Conservation (phyloP, 1,140 invertebrate genomes). For the Grapholita molesta region DNA sequence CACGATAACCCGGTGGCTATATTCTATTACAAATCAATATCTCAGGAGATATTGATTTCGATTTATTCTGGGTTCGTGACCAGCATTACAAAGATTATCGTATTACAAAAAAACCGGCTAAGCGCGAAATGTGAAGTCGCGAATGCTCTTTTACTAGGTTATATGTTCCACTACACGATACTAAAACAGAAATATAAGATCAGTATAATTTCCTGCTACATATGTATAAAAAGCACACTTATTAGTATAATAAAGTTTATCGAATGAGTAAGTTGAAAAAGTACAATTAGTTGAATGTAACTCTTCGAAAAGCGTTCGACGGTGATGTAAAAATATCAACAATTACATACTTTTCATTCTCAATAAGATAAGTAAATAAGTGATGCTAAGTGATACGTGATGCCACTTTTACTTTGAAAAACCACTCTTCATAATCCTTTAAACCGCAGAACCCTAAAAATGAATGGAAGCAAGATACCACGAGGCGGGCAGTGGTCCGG, state of each 20-base stretch:
- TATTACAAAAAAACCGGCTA: conserved; percentile 13
- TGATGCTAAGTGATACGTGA: too few species aligned
- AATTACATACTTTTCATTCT: too few species aligned
- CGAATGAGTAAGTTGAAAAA: too few species aligned
- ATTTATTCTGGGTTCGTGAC: conserved; percentile 60
- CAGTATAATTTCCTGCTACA: too few species aligned
- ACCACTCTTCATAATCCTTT: not conserved
- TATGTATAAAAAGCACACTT: too few species aligned
- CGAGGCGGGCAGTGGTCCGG: not conserved
- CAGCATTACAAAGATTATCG: conserved; percentile 50
- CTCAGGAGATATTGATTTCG: conserved; percentile 56
- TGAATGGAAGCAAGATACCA: not conserved
- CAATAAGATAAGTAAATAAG: too few species aligned
- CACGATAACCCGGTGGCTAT: conserved; percentile 28
- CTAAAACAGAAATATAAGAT: not conserved
- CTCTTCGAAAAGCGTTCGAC: too few species aligned
- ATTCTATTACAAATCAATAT: conserved; percentile 45
- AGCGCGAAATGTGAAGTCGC: not conserved
- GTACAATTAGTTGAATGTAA: too few species aligned
- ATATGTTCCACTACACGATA: not conserved
- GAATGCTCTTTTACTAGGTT: not conserved
- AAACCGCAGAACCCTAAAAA: conserved; percentile 5
- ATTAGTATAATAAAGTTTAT: too few species aligned
- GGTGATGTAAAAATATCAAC: too few species aligned
- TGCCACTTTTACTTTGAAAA: too few species aligned